Conservation (phyloP, 2,113 vertebrate species). For the Chiloscyllium plagiosum region DNA sequence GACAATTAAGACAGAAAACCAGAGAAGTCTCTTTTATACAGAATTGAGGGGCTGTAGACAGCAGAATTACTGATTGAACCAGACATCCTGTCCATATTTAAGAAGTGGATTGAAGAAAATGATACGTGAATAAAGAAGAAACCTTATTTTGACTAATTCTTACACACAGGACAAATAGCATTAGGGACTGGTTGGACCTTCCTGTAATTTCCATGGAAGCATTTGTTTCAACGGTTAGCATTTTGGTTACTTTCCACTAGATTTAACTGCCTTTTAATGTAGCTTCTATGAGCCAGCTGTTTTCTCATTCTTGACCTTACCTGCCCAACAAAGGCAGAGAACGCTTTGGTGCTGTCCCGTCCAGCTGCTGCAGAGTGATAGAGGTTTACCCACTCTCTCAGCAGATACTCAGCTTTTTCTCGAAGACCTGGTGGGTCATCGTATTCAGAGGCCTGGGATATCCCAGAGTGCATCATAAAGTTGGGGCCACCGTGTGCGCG, state of each 20-base stretch:
- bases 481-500: constrained; percentile 93
- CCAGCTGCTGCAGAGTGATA: constrained; percentile 97
- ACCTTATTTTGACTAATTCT: neutral
- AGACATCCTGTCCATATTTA: neutral
- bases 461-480: constrained; percentile 99
- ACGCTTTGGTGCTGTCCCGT: constrained; percentile 96
- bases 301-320: constrained; percentile 51
- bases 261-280: neutral
- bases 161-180: neutral
- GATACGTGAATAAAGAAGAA: neutral
- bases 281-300: neutral
- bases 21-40: neutral
- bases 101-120: neutral
- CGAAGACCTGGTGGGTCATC: constrained; percentile 93
- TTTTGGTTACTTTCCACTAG: neutral
- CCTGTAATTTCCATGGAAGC: neutral
- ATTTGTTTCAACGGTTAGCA: neutral
- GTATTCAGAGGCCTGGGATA: constrained; percentile 95
- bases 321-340: constrained; percentile 99
- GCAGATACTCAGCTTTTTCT: constrained; percentile 94
- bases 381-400: constrained; percentile 97
- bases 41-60: neutral
- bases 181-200: neutral
- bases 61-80: neutral
- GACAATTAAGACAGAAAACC: neutral